Percentiles rank a stretch among this genome's conserved stretches.
These are phyloP conservation scores for Patella caerulea DNA, from an alignment of 2,888 invertebrate genomes.

Conservation along the genomic window DNA sequence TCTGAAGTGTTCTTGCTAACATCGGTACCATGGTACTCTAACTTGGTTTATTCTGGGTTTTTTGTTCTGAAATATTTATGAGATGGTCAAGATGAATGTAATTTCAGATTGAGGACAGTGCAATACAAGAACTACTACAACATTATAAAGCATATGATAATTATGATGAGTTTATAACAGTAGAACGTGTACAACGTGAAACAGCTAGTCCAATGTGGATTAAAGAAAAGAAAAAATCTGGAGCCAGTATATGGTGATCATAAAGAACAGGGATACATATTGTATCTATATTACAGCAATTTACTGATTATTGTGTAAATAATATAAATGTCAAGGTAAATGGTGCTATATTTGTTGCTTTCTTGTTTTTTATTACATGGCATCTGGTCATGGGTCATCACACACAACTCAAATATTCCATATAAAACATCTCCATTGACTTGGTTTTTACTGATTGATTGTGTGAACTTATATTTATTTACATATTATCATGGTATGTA, in stretches of 20 bases:
- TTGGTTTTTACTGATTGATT: too few relatives aligned
- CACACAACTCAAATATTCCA: too few relatives aligned
- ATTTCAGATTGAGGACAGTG: constrained; percentile 85
- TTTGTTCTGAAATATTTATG: too few relatives aligned
- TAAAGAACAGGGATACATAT: too few relatives aligned
- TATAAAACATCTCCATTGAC: too few relatives aligned
- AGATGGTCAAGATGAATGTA: background rate
- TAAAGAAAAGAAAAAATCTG: constrained; percentile 38
- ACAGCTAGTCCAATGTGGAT: constrained; percentile 66
- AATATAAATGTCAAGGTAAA: too few relatives aligned
- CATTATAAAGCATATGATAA: constrained; percentile 82
- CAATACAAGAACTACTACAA: constrained; percentile 83
- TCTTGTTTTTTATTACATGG: too few relatives aligned
- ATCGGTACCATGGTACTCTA: background rate
- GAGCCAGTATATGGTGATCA: constrained; percentile 15
- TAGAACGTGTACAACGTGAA: constrained; percentile 75
- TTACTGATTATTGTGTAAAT: background rate
- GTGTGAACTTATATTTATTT: too few relatives aligned
- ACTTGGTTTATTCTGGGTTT: background rate
- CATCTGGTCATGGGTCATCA: too few relatives aligned
- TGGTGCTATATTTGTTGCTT: too few relatives aligned
- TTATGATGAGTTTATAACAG: constrained; percentile 82
- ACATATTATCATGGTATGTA: too few relatives aligned
- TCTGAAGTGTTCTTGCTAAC: background rate
- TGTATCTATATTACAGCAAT: too few relatives aligned